phyloP scores from a whole-genome alignment of 92 coral and sea anemone genomes.

The Pocillopora grandis region DNA sequence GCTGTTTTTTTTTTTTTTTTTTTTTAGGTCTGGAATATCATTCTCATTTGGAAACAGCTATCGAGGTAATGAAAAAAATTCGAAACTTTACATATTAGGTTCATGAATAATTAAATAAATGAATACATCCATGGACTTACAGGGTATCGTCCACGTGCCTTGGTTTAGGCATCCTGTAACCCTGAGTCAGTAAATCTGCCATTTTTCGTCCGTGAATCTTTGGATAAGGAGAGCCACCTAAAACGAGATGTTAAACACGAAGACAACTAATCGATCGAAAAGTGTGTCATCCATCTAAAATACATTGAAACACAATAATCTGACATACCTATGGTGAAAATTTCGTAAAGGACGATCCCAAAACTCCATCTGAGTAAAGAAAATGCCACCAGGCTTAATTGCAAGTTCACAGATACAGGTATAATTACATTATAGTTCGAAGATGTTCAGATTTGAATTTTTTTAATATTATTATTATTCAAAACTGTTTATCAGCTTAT shows the following conservation, averaged over 20 bases:
- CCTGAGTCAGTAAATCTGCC: slow-evolving; percentile 50
- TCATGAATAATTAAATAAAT: no score
- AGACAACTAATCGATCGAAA: not conserved
- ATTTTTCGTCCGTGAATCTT: slow-evolving; percentile 38
- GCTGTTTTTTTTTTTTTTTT: no score
- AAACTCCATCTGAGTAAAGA: slow-evolving; percentile 60
- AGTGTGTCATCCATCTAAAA: slow-evolving; percentile 57
- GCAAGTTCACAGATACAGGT: not conserved
- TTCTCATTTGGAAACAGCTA: not conserved
- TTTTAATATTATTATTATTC: no score
- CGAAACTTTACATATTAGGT: no score
- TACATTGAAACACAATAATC: no score
- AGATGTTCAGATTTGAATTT: no score
- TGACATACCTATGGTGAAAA: slow-evolving; percentile 68
- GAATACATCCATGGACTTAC: slow-evolving; percentile 26
- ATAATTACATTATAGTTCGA: no score
- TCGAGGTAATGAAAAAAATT: no score
- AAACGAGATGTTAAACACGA: not conserved
- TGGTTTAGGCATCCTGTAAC: slow-evolving; percentile 83
- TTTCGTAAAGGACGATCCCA: slow-evolving; percentile 73
- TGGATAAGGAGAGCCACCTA: slow-evolving; percentile 80
- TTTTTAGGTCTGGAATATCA: not conserved
- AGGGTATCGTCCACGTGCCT: slow-evolving; percentile 69
- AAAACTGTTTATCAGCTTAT: no score
- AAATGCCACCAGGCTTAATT: not conserved